These are phyloP conservation scores for Chrysocyon brachyurus DNA, from an alignment of 2,797 vertebrate genomes.

Conservation along the genomic window DNA sequence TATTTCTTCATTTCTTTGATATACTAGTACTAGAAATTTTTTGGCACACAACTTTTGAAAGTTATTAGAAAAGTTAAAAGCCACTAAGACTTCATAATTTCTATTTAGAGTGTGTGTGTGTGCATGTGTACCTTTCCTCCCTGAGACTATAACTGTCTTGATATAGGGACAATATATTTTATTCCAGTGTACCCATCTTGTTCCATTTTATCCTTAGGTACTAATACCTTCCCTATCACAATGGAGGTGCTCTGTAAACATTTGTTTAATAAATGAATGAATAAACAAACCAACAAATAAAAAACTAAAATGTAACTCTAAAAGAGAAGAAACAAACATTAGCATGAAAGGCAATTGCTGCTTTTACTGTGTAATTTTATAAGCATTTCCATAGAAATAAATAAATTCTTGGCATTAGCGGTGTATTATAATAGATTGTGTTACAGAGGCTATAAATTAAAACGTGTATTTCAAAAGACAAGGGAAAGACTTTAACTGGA, in stretches of 20 bases:
- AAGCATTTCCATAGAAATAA: conserved; percentile 8
- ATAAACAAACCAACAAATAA: not conserved
- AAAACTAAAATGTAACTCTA: not conserved
- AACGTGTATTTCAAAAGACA: not conserved
- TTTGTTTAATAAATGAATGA: not conserved
- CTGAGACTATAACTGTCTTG: not conserved
- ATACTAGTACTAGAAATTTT: not conserved
- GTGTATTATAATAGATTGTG: not conserved
- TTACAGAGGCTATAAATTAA: not conserved
- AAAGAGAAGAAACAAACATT: not conserved
- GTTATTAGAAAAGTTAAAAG: conserved; percentile 14
- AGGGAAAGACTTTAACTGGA: not conserved
- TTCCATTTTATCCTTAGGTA: not conserved
- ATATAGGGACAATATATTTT: not conserved
- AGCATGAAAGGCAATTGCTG: not conserved
- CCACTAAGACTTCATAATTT: not conserved
- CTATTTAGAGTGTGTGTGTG: not conserved
- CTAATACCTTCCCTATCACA: not conserved
- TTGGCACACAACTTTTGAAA: not conserved
- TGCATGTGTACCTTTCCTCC: not conserved
- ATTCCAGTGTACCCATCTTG: not conserved
- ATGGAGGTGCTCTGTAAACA: not conserved
- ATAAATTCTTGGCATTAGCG: not conserved
- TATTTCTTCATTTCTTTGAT: not conserved
- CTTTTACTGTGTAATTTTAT: not conserved